Conservation (phyloP, 92 coral and sea anemone genomes). For the Virgularia gustaviana region DNA sequence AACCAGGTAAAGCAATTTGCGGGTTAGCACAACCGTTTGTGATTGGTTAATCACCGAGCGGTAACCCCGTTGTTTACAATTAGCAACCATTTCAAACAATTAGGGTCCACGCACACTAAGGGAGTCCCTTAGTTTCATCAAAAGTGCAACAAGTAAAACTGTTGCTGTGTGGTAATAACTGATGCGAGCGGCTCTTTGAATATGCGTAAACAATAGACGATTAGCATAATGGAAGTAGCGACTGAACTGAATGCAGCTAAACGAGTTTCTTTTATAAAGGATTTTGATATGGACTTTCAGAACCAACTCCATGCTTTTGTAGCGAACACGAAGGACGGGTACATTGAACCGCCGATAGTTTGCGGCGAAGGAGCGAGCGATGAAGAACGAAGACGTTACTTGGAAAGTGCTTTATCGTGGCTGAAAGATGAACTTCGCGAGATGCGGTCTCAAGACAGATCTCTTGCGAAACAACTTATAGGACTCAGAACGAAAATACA, state of each 20-base stretch:
- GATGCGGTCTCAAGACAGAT: conserved; percentile 67
- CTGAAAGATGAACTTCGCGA: conserved; percentile 61
- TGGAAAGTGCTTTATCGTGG: conserved; percentile 65
- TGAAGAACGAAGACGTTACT: conserved; percentile 58
- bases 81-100: background rate
- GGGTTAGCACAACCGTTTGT: no score
- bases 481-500: conserved; percentile 68
- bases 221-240: conserved; percentile 13
- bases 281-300: conserved; percentile 27
- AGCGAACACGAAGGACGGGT: conserved; percentile 11
- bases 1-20: no score
- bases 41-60: no score
- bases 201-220: background rate
- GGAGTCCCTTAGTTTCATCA: background rate
- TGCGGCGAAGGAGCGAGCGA: conserved; percentile 60
- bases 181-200: background rate
- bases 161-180: no score
- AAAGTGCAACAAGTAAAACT: no score
- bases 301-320: conserved; percentile 27
- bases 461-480: conserved; percentile 65
- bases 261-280: conserved; percentile 21
- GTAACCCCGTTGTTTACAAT: no score
- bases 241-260: conserved; percentile 15
- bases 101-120: background rate
- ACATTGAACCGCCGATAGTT: conserved; percentile 24